Evolutionary conservation across 1,140 invertebrate genomes (phyloP).

Genomic region (Aphidius ervi): DNA sequence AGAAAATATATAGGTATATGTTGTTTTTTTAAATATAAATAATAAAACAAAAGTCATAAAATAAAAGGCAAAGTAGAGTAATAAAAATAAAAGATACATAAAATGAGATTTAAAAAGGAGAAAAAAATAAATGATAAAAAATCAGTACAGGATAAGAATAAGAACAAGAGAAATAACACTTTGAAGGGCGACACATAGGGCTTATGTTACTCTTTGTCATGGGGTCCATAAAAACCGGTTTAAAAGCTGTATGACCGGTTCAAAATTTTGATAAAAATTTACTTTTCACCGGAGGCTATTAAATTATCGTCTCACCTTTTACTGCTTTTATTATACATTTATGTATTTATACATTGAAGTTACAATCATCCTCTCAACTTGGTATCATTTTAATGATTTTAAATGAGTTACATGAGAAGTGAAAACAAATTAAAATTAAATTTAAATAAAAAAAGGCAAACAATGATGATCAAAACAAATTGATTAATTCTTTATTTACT

Average conservation of each 20-base stretch:
- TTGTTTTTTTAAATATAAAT: conserved; percentile 1
- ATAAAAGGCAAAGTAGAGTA: neutral
- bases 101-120: neutral
- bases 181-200: conserved; percentile 21
- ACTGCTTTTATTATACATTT: too few species aligned
- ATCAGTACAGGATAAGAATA: conserved; percentile 21
- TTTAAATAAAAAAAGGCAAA: neutral
- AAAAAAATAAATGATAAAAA: neutral
- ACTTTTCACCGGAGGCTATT: conserved; percentile 37
- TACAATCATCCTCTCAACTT: neutral
- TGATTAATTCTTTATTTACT: neutral
- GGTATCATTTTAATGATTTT: conserved; percentile 10
- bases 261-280: conserved; percentile 44
- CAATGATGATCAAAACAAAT: conserved; percentile 8
- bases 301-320: conserved; percentile 39
- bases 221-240: conserved; percentile 35
- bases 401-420: conserved; percentile 13
- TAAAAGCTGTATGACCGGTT: conserved; percentile 39
- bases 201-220: conserved; percentile 24
- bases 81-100: neutral
- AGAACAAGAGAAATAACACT: conserved; percentile 10
- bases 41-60: neutral
- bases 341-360: conserved; percentile 7
- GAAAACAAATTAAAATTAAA: conserved; percentile 20
- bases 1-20: too few species aligned